phyloP scores from a whole-genome alignment of 53 echinoderm and acorn worm species.

The Echinarachnius parma region DNA sequence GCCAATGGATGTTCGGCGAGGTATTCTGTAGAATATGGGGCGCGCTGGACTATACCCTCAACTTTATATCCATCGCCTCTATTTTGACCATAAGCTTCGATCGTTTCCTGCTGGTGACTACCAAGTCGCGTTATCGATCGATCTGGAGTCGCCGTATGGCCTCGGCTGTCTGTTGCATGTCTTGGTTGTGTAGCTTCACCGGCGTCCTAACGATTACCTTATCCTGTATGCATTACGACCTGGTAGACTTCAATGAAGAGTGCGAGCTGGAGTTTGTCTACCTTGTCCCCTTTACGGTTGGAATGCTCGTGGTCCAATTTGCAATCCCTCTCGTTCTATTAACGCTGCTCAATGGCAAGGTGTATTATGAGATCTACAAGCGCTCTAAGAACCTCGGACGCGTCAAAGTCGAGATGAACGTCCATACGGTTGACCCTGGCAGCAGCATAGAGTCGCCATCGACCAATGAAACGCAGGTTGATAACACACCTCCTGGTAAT shows the following conservation, averaged over 20 bases:
- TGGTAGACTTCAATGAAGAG: slow-evolving; percentile 23
- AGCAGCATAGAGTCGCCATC: too few species aligned
- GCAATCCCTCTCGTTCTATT: slow-evolving; percentile 34
- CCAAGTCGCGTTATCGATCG: slow-evolving; percentile 54
- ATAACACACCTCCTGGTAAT: too few species aligned
- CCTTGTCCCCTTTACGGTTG: slow-evolving; percentile 17
- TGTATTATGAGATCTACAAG: slow-evolving; percentile 30
- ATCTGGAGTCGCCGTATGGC: slow-evolving; percentile 51
- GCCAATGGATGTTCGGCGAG: slow-evolving; percentile 53
- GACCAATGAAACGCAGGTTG: too few species aligned
- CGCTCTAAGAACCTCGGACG: slow-evolving; percentile 16
- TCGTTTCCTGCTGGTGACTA: slow-evolving; percentile 70
- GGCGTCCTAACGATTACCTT: slow-evolving; percentile 46
- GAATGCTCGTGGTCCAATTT: slow-evolving; percentile 27
- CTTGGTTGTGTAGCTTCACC: slow-evolving; percentile 34
- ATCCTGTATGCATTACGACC: slow-evolving; percentile 31
- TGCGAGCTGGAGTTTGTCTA: slow-evolving; percentile 38
- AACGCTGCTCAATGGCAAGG: slow-evolving; percentile 11
- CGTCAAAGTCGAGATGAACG: background rate
- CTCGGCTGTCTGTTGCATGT: slow-evolving; percentile 1
- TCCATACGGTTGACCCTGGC: too few species aligned
- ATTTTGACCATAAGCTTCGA: slow-evolving; percentile 71
- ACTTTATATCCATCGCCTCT: slow-evolving; percentile 44
- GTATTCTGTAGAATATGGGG: slow-evolving; percentile 55
- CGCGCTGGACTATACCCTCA: slow-evolving; percentile 51